phyloP scores from a whole-genome alignment of 1,140 invertebrate genomes.

The Drosophila azteca region DNA sequence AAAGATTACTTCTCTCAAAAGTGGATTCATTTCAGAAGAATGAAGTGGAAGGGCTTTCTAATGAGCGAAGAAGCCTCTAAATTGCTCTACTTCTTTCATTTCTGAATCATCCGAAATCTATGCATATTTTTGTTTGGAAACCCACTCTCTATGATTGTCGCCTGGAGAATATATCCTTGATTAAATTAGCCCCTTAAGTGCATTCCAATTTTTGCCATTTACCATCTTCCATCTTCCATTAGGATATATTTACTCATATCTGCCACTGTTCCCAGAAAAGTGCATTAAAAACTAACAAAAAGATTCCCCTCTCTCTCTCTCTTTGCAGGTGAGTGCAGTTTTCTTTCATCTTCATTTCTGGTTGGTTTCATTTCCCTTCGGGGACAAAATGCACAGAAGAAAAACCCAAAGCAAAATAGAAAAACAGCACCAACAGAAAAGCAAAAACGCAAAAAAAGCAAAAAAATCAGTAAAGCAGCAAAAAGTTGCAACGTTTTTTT shows the following conservation, averaged over 20 bases:
- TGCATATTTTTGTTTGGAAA: no score
- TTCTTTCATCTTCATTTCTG: constrained; percentile 43
- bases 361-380: constrained; percentile 42
- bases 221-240: no score
- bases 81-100: no score
- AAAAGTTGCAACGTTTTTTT: constrained; percentile 32
- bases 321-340: constrained; percentile 71
- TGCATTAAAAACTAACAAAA: constrained; percentile 45
- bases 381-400: neutral
- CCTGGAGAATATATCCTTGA: neutral
- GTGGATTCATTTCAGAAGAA: no score
- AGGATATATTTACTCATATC: constrained; percentile 17
- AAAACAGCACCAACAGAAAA: constrained; percentile 1
- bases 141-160: no score
- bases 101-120: no score
- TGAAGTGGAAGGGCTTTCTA: no score
- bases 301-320: constrained; percentile 20
- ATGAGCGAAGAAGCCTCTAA: no score
- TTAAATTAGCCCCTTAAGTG: constrained; percentile 24
- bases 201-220: neutral
- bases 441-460: neutral
- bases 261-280: constrained; percentile 4
- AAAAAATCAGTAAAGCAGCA: neutral
- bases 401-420: constrained; percentile 3
- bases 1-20: no score